Percentiles rank a stretch among this genome's conserved stretches.
phyloP scores from a whole-genome alignment of 2,113 vertebrate species.

The Elgaria multicarinata region DNA sequence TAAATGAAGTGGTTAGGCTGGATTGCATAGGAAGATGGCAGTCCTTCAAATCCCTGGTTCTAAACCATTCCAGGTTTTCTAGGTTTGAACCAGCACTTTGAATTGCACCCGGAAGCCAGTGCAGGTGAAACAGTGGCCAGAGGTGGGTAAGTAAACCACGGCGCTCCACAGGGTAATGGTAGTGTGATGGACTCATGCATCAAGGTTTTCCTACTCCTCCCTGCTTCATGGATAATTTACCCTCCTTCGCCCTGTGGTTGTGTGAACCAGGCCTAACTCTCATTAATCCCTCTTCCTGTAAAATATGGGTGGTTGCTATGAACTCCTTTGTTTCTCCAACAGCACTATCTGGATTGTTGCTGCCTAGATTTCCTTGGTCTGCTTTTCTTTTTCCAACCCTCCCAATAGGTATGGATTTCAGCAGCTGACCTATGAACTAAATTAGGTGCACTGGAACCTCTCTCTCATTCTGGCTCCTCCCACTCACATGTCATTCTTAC shows the following conservation, averaged over 20 bases:
- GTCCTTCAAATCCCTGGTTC: background rate
- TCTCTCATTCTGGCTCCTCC: background rate
- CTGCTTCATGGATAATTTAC: too few species aligned
- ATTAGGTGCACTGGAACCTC: background rate
- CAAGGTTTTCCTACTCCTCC: too few species aligned
- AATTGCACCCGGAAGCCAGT: background rate
- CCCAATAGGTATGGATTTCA: background rate
- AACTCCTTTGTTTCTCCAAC: background rate
- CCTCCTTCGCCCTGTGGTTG: too few species aligned
- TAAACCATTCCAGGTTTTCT: background rate
- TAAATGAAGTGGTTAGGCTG: background rate
- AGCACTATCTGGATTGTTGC: background rate
- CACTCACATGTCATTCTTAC: background rate
- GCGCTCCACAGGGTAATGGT: too few species aligned
- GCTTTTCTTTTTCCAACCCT: background rate
- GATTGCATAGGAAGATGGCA: background rate
- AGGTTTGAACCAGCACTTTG: background rate
- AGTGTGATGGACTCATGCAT: too few species aligned
- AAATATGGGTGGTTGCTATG: background rate
- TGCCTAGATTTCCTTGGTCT: background rate
- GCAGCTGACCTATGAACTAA: background rate
- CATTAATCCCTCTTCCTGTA: background rate
- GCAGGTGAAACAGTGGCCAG: background rate
- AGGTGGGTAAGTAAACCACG: too few species aligned
- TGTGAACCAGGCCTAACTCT: too few species aligned